Base-by-base conservation (phyloP, 2,888 invertebrate genomes). In the Agrochola lychnidis region DNA sequence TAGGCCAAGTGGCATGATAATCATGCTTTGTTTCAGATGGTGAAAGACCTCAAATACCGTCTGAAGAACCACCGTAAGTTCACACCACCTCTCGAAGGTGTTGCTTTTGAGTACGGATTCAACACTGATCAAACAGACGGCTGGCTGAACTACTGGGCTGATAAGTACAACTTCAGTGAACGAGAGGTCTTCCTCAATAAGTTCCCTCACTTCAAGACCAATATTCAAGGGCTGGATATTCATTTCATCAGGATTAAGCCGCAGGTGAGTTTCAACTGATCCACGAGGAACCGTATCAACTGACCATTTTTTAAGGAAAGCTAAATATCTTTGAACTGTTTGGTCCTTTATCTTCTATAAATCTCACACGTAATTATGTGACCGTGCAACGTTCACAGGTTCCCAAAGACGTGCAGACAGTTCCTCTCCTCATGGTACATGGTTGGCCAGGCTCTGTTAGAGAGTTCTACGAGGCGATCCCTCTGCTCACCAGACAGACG, bases 381-480 rank as follows among this genome's bases (percentile, higher is more conserved):
- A 74, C 9, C 25, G 7, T 62, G 40, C 4, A 69, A 14, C 5
- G 30, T 73, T 70, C 45, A 1, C 95, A 97, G 81, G 97, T 94
- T 0, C 90, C 93, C 14, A 85, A 94, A 91, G 86, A 91, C 88
- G 79, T 93, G 6, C 84, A 93, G 87, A 97, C 97, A 0, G 85
- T 98, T 0, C 98, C 98, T 0, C 89, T 98, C 0, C 93, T 98
- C 5, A 87, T 99, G 68, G 94, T 98, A 25, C 99, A 99, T 91
- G 99, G 99, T 59, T 99, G 99, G 99, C 99, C 99, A 0, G 98
- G 99, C 0, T 98, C 98, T 0, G 97, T 99, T 4, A 96, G 98
- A n/a, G 99, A 99, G 94, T 99, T 99, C 93, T 98, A 98, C 89
- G 97, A 98, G 74, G 94, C 98, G 0, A 97, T 98, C 71, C 98